A percentile compares a stretch with the other conserved stretches of the same genome.
These are phyloP conservation scores for Clarias pachynema DNA, from an alignment of 2,797 vertebrate species.

Conservation along the genomic window DNA sequence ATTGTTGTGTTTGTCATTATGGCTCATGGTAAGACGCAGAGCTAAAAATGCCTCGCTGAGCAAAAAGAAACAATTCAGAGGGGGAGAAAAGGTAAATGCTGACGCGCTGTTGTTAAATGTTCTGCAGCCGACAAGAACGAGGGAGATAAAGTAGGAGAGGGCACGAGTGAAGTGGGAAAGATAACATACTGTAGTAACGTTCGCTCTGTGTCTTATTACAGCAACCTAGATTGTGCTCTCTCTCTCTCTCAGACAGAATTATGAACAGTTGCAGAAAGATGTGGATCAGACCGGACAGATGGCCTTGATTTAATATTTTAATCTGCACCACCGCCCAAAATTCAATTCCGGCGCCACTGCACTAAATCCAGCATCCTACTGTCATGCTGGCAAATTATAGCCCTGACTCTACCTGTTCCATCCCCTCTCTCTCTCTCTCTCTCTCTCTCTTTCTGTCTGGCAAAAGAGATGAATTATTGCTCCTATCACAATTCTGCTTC, in stretches of 20 bases:
- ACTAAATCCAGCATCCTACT: slow-evolving; percentile 48
- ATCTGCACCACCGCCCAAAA: slow-evolving; percentile 58
- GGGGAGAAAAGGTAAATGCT: not conserved
- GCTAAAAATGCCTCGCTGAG: not conserved
- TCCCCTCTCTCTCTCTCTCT: not conserved
- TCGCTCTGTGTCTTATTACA: slow-evolving; percentile 29
- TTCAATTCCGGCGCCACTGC: slow-evolving; percentile 55
- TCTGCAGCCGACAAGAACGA: slow-evolving; percentile 9
- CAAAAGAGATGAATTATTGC: not conserved
- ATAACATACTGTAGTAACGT: slow-evolving; percentile 10
- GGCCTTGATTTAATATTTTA: slow-evolving; percentile 64
- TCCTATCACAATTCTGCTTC: not conserved
- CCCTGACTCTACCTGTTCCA: not conserved
- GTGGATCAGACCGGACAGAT: slow-evolving; percentile 31
- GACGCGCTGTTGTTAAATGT: slow-evolving; percentile 5
- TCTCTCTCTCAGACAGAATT: slow-evolving; percentile 12
- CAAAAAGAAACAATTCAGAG: slow-evolving; percentile 5
- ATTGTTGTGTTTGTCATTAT: not conserved
- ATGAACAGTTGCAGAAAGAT: slow-evolving; percentile 24
- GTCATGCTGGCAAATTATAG: slow-evolving; percentile 32
- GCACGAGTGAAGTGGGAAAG: slow-evolving; percentile 28
- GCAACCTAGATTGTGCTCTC: slow-evolving; percentile 22
- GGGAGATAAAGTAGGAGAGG: slow-evolving; percentile 49
- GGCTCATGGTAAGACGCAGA: not conserved
- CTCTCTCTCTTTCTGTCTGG: not conserved